Evolutionary conservation across 1,140 invertebrate genomes (phyloP).

Genomic region (Aphaenogaster floridana): DNA sequence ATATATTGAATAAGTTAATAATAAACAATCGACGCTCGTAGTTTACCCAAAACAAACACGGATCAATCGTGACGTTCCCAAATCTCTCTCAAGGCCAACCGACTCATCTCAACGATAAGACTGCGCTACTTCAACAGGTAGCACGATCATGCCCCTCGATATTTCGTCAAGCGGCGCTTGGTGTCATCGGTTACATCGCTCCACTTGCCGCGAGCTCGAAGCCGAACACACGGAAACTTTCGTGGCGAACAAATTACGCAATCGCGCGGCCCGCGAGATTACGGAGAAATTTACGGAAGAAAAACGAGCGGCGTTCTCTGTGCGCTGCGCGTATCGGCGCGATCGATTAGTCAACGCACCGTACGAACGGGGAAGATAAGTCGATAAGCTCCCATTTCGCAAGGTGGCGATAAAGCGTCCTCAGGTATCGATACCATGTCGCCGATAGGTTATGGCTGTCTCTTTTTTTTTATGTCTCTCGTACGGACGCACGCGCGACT

Average conservation of each 20-base stretch:
- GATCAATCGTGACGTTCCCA: neutral
- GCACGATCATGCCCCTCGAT: neutral
- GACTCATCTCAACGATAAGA: slow-evolving; percentile 20
- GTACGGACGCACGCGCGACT: neutral
- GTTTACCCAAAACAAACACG: slow-evolving; percentile 12
- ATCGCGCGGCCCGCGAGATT: neutral
- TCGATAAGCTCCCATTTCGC: slow-evolving; percentile 69
- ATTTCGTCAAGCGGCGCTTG: neutral
- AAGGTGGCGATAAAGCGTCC: slow-evolving; percentile 62
- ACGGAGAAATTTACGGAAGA: neutral
- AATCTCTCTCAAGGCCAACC: neutral
- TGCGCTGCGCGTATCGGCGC: neutral
- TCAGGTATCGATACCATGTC: slow-evolving; percentile 43
- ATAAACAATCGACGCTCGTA: neutral
- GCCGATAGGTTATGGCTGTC: slow-evolving; percentile 18
- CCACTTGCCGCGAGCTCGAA: neutral
- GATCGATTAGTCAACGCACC: slow-evolving; percentile 70
- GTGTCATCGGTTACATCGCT: neutral
- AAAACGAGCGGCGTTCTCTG: neutral
- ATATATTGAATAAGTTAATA: neutral
- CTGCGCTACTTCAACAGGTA: neutral
- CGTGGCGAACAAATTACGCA: neutral
- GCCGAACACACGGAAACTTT: neutral
- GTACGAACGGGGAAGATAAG: slow-evolving; percentile 61
- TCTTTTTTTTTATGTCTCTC: neutral